Base-by-base conservation (phyloP, 2,113 vertebrate genomes). In the Dolichallabes microphthalmus region DNA sequence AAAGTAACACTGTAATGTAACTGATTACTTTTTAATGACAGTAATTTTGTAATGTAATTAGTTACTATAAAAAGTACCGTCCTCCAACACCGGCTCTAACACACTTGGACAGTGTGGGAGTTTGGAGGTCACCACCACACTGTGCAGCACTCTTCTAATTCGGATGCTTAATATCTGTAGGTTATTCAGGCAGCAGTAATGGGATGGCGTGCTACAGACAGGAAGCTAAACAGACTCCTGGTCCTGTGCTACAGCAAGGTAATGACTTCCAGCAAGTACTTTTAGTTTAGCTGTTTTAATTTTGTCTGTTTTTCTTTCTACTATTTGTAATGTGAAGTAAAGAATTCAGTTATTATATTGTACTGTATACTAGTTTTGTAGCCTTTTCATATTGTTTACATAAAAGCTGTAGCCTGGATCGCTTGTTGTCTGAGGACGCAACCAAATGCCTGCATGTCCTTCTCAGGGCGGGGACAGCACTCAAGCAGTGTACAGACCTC, bases 131-230 rank as follows among this genome's bases (percentile, higher is more conserved):
- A 39, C 32, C 32, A 39, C 32, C 68, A n/a, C 50, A n/a, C 7
- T 52, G 22, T 74, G 22, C 22, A 74, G 39, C 10, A 50, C 50
- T 20, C 22, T 5, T 55, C 0, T 57, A 27, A 57, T 9, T 30
- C 75, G 30, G 45, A 57, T 77, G 52, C 19, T 55, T 77, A 77
- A 77, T 61, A 6, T 63, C 52, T 45, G 58, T 89, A 92, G 91
- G 90, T 79, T 92, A 90, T 27, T 22, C 86, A 6, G 73, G 84
- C 13, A 77, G 88, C 71, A 83, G 87, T n/a, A 66, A 63, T 83
- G 80, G 85, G 55, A 73, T 91, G 80, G 87, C 93, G 90, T 89
- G 89, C 55, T 94, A 93, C 88, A 75, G 77, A 8, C 92, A 91
- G 87, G 88, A 90, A 69, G 11, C 71, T 30, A 90, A 90, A 77